Base-by-base conservation (phyloP, 2,888 invertebrate genomes). In the Candidula unifasciata region DNA sequence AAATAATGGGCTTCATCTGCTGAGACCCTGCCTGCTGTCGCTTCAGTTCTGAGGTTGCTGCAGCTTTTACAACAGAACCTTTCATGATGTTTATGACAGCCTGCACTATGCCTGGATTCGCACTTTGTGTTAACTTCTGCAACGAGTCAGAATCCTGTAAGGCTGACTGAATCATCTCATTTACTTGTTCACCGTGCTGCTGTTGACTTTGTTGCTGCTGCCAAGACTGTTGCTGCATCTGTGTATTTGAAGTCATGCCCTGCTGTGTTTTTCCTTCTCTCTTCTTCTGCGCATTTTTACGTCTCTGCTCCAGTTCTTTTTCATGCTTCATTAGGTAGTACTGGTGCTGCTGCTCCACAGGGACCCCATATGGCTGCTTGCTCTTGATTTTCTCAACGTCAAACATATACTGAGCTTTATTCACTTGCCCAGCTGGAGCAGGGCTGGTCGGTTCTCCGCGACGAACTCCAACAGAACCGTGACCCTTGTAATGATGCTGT, bases 301-400 rank as follows among this genome's bases (percentile, higher is more conserved):
- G 73, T n/a, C 82, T n/a, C 74, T 82, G 82, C 57, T 82, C 82
- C 21, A 74, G 64, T 24, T 82, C 74, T 24, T 74, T 82, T 27
- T 82, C 74, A 44, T 82, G 82, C 30, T 74, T 82, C n/a, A 57
- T 60, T 27, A 82, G 37, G 44, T 82, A 82, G 27, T 82, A 82
- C 27, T 82, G 82, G 64, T 82, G 82, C 74, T 82, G 82, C 33
- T 82, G 82, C 24, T 82, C 82, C 30, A 82, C 5, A 18, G 82
- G 82, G n/a, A 82, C 74, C 18, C 82, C 82, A 64, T 73, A 82
- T 6, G 82, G 82, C 21, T 73, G 74, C 18, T 71, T 82, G 52
- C 52, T 82, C 74, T 82, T 82, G 21, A 57, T 44, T 16, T 35
- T 60, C 24, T 82, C 82, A n/a, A 44, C 60, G 64, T 82, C 82